A percentile compares a stretch with the other conserved stretches of the same genome.
Evolutionary conservation across 2,888 invertebrate genomes (phyloP).

Genomic region (Eupithecia subfuscata): DNA sequence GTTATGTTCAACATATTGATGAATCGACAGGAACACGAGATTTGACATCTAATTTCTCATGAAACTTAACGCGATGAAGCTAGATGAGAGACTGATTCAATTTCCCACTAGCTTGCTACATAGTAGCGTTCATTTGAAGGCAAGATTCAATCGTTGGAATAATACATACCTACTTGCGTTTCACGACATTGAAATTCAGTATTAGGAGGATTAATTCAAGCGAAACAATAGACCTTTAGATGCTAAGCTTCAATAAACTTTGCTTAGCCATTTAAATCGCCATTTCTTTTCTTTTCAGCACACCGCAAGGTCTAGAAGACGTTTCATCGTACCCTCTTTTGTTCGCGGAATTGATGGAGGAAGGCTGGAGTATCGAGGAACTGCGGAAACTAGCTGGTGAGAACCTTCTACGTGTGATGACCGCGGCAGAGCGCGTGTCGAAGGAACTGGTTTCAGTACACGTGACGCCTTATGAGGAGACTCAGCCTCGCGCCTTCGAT

Average conservation of each 20-base stretch:
- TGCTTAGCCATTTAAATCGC: background rate
- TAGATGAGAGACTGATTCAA: constrained; percentile 24
- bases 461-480: constrained; percentile 89
- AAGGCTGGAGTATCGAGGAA: constrained; percentile 92
- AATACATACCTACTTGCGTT: background rate
- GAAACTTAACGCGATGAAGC: constrained; percentile 25
- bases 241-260: background rate
- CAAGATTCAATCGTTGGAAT: background rate
- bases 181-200: background rate
- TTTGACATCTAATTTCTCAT: constrained; percentile 21
- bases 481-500: constrained; percentile 83
- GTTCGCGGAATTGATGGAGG: constrained; percentile 90
- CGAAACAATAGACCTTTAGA: background rate
- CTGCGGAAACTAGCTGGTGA: constrained; percentile 90
- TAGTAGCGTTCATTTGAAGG: background rate
- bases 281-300: constrained; percentile 86
- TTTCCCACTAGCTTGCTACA: constrained; percentile 16
- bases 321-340: constrained; percentile 91
- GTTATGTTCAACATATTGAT: constrained; percentile 9
- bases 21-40: constrained; percentile 11
- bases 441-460: constrained; percentile 88
- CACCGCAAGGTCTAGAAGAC: constrained; percentile 92
- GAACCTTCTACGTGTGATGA: constrained; percentile 89
- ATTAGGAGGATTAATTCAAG: background rate
- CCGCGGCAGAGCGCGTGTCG: constrained; percentile 88